phyloP scores from a whole-genome alignment of 1,140 invertebrate species.

The Rhopalosiphum padi region DNA sequence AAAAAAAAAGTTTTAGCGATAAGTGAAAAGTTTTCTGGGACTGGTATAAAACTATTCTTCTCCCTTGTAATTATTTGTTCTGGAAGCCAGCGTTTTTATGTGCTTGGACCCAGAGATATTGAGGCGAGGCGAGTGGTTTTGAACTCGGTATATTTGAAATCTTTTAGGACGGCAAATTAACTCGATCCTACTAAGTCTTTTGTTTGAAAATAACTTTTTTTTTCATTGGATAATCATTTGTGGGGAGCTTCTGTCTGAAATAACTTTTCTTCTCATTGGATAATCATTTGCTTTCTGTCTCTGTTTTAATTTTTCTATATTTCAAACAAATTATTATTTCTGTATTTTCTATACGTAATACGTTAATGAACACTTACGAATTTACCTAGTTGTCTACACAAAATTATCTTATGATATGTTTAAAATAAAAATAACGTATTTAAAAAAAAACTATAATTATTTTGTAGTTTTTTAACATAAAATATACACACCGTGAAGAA shows the following conservation, averaged over 20 bases:
- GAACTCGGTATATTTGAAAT: constrained; percentile 47
- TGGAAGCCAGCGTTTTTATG: constrained; percentile 38
- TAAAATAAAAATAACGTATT: background rate
- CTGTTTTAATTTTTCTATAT: background rate
- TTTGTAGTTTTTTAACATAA: background rate
- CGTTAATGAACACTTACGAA: background rate
- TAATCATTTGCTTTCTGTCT: constrained; percentile 16
- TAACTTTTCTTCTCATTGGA: constrained; percentile 32
- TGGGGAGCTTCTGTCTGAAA: background rate
- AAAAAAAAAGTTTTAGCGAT: constrained; percentile 47
- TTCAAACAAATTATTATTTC: background rate
- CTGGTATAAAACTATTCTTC: constrained; percentile 42
- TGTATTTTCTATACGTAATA: background rate
- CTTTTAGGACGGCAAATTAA: constrained; percentile 46
- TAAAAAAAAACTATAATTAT: background rate
- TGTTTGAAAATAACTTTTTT: constrained; percentile 44
- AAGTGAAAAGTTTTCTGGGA: constrained; percentile 48
- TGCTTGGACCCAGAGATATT: constrained; percentile 24
- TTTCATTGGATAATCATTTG: constrained; percentile 30
- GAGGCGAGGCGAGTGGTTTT: constrained; percentile 11
- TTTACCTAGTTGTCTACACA: background rate
- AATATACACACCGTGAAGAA: background rate
- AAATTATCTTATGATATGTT: background rate
- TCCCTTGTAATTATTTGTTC: constrained; percentile 48
- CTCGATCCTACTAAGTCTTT: constrained; percentile 41